Evolutionary conservation across 2,113 vertebrate genomes (phyloP), one percentile per base, ranked within the genome.

Genomic region (Neodon shergylaensis): DNA sequence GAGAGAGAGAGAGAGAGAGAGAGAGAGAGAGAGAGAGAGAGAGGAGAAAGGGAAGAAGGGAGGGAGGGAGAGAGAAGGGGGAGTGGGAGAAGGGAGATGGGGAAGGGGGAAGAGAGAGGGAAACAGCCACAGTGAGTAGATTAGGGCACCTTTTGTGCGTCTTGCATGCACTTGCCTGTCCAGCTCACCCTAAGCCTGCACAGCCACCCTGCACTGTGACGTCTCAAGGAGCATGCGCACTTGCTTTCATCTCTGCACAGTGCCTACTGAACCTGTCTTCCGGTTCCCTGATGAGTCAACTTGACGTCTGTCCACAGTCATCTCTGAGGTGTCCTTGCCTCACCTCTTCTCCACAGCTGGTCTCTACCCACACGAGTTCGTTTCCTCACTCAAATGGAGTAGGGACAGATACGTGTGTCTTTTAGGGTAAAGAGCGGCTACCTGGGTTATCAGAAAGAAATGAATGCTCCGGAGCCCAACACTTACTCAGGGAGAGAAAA

Each of bases 401-500:
- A 63, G 58, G 39, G 14, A 82, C 8, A 89, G 47, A 85, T 19
- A 39, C 17, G 19, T 9, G 21, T 24, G 19, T 5, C 28, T 66
- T 79, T 49, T 63, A 74, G 42, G 17, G 2, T 65, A 36, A 94
- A 22, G 65, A 70, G 24, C 65, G 33, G 9, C 19, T 61, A 83
- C 24, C 52, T 70, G 17, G n/a, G 77, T 77, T 77, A 44, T 28
- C 70, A 65, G 28, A 92, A 83, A 96, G 54, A 63, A 61, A 95
- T 11, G 31, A 84, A 85, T 42, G 9, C 31, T 61, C 33, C 47
- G 66, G 17, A 89, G 82, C 78, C 66, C 61, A 95, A 19, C 10
- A 7, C 91, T 92, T 12, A 83, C 24, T 47, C 17, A 36, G 13
- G 26, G 33, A 88, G 36, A 91, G 61, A 86, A 91, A 88, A 70